phyloP scores from a whole-genome alignment of 2,888 invertebrate genomes.

The Hirudinaria manillensis region DNA sequence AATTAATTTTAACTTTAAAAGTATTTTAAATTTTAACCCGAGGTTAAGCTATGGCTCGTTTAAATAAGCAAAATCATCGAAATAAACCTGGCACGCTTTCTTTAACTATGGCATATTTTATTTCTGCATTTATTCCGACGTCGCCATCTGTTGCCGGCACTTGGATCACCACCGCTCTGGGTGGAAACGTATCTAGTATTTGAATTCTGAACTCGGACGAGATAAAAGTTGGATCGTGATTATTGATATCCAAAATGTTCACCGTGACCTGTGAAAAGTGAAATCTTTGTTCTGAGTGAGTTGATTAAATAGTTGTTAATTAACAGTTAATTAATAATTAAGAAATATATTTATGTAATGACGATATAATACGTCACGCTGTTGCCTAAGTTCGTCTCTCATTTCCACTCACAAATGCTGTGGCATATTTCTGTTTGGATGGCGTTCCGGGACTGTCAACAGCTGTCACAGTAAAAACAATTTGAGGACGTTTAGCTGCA shows the following conservation, averaged over 20 bases:
- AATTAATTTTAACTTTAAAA: no score
- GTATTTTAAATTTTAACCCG: no score
- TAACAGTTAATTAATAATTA: no score
- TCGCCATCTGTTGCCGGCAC: constrained; percentile 75
- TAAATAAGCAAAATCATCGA: background rate
- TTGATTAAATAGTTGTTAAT: no score
- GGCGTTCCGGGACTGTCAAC: constrained; percentile 68
- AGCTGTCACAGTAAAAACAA: constrained; percentile 73
- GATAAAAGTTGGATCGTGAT: constrained; percentile 20
- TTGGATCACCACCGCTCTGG: constrained; percentile 74
- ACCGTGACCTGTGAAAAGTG: constrained; percentile 5
- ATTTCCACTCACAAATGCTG: constrained; percentile 57
- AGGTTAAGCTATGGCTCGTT: no score
- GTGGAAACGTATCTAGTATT: constrained; percentile 72
- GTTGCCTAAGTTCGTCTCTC: no score
- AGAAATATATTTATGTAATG: no score
- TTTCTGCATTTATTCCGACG: constrained; percentile 69
- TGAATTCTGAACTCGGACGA: constrained; percentile 65
- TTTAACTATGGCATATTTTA: constrained; percentile 68
- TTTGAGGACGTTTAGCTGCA: constrained; percentile 67
- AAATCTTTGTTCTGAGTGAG: no score
- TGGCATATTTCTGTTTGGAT: constrained; percentile 63
- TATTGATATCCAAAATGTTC: constrained; percentile 23
- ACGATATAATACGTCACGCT: no score
- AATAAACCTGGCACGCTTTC: constrained; percentile 61